phyloP scores from a whole-genome alignment of 2,797 vertebrate genomes.

The Diplodus sargus region DNA sequence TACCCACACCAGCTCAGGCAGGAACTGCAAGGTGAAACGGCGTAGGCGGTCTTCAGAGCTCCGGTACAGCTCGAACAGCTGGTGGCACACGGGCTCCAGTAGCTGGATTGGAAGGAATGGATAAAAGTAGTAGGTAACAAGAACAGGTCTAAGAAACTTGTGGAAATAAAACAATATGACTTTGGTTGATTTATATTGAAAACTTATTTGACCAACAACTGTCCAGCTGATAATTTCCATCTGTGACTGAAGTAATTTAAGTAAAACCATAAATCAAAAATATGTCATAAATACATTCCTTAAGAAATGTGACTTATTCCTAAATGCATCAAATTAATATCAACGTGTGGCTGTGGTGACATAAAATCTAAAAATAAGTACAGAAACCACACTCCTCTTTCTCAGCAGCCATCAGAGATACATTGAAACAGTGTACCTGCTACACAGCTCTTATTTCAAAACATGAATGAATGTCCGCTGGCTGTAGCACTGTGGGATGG shows the following conservation, averaged over 20 bases:
- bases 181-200: background rate
- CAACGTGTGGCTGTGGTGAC: background rate
- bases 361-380: background rate
- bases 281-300: background rate
- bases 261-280: background rate
- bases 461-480: conserved; percentile 23
- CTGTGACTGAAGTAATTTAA: too few relatives aligned
- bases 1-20: conserved; percentile 97
- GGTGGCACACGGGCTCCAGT: conserved; percentile 97
- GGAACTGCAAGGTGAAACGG: conserved; percentile 96
- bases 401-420: background rate
- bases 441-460: conserved; percentile 20
- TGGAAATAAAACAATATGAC: background rate
- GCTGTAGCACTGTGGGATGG: background rate
- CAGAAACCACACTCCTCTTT: background rate
- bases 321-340: conserved; percentile 3
- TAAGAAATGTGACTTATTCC: background rate
- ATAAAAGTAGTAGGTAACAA: conserved; percentile 16
- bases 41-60: conserved; percentile 94
- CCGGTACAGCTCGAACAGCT: conserved; percentile 96
- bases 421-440: background rate
- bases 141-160: background rate
- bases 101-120: conserved; percentile 81
- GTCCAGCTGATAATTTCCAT: background rate
- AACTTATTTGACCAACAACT: background rate